phyloP scores from a whole-genome alignment of 53 echinoderm and acorn worm species.

The Actinopyga echinites region DNA sequence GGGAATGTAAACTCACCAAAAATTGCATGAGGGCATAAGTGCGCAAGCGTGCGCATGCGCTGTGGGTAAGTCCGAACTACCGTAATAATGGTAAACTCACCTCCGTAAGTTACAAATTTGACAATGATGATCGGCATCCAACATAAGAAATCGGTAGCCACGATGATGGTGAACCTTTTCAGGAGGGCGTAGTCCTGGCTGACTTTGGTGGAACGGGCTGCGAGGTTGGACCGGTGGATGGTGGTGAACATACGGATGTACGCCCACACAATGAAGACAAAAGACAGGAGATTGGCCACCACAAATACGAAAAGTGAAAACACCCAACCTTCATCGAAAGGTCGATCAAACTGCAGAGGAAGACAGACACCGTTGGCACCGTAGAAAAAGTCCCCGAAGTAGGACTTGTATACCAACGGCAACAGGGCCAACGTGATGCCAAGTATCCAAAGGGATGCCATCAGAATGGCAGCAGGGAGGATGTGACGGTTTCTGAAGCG shows the following conservation, averaged over 20 bases:
- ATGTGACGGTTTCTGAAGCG: conserved; percentile 84
- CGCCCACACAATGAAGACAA: conserved; percentile 87
- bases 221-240: conserved; percentile 76
- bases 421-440: conserved; percentile 69
- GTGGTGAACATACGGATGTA: conserved; percentile 93
- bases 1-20: too few relatives aligned
- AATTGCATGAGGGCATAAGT: too few relatives aligned
- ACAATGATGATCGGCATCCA: conserved; percentile 98
- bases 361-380: conserved; percentile 97
- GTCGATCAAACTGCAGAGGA: conserved; percentile 92
- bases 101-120: conserved; percentile 84
- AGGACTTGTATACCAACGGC: conserved; percentile 69
- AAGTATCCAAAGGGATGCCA: conserved; percentile 75
- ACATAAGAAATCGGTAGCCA: conserved; percentile 92
- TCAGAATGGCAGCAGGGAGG: conserved; percentile 77
- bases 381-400: conserved; percentile 94
- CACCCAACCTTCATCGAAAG: conserved; percentile 87
- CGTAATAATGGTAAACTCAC: too few relatives aligned
- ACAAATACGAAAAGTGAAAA: conserved; percentile 94
- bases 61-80: too few relatives aligned
- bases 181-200: conserved; percentile 90
- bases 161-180: conserved; percentile 89
- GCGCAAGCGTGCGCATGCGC: too few relatives aligned
- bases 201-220: conserved; percentile 85
- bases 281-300: conserved; percentile 82